Evolutionary conservation across 2,113 vertebrate species (phyloP), one percentile per base, ranked within the genome.

Genomic region (Callocephalon fimbriatum): DNA sequence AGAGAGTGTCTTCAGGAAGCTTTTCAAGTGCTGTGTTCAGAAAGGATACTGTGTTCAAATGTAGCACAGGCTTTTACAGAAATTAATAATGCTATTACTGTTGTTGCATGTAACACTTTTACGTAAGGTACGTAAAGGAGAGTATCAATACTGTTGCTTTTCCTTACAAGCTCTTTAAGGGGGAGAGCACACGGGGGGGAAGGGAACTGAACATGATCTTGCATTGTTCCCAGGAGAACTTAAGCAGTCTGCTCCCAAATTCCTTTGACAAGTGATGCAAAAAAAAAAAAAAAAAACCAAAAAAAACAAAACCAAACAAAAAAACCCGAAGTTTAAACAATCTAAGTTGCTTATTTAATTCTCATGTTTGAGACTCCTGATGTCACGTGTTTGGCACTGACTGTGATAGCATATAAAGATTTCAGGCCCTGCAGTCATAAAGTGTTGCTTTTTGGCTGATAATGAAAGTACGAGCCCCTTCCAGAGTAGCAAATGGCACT

Each of bases 361-460:
- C 35, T 90, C 35, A 20, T 7, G 1, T 45, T 87, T 40, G 19
- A 47, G 72, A 79, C 91, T 73, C 29, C 73, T 70, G 13, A 7
- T 12, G 18, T 95, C 83, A 71, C 80, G 35, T 15, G 14, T 77
- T 86, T 93, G 84, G 83, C 72, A 48, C 62, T 54, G 56, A 12
- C 18, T 93, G 56, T 38, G 71, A 22, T n/a, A 70, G 72, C 88
- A 38, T 15, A 25, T n/a, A 66, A 83, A 83, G 45, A 81, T 87
- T 95, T 75, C 66, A 58, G 65, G 74, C 66, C 73, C 62, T 86
- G 44, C 56, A 68, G 19, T 95, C 58, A 56, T 48, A 93, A 87
- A 53, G 75, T 67, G 62, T 85, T 96, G 42, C 32, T 90, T 38
- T 92, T 88, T 90, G 93, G 38, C 68, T 94, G 56, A 80, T 79